Evolutionary conservation across 2,113 vertebrate genomes (phyloP).

Genomic region (Anoura caudifer): DNA sequence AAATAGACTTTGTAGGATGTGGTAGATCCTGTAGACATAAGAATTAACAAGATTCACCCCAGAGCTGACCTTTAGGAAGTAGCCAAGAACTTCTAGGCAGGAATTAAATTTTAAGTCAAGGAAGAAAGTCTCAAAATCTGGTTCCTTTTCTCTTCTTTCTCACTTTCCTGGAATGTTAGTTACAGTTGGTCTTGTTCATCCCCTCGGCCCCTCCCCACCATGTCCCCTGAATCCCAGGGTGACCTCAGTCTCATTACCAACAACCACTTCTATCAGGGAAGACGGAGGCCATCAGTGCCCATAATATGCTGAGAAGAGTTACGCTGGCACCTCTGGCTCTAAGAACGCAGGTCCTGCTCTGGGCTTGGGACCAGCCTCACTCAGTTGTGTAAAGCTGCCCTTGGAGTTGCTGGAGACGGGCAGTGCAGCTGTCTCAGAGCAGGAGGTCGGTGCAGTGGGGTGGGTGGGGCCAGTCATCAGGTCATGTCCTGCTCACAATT

Average conservation of each 20-base stretch:
- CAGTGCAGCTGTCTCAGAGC: background rate
- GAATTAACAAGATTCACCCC: background rate
- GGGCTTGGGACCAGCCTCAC: background rate
- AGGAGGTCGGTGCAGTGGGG: background rate
- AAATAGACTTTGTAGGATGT: background rate
- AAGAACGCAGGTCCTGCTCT: background rate
- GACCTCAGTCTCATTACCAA: background rate
- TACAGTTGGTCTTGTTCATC: background rate
- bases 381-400: background rate
- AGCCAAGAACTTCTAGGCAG: background rate
- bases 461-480: background rate
- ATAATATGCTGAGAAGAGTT: background rate
- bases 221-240: background rate
- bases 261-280: background rate
- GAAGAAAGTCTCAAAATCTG: background rate
- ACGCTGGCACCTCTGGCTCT: background rate
- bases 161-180: background rate
- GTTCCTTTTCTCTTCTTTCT: background rate
- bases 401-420: background rate
- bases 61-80: background rate
- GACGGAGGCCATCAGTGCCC: background rate
- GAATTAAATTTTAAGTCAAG: background rate
- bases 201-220: background rate
- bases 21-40: background rate
- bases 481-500: background rate